phyloP scores from a whole-genome alignment of 2,113 vertebrate species.

The Spermophilus dauricus region DNA sequence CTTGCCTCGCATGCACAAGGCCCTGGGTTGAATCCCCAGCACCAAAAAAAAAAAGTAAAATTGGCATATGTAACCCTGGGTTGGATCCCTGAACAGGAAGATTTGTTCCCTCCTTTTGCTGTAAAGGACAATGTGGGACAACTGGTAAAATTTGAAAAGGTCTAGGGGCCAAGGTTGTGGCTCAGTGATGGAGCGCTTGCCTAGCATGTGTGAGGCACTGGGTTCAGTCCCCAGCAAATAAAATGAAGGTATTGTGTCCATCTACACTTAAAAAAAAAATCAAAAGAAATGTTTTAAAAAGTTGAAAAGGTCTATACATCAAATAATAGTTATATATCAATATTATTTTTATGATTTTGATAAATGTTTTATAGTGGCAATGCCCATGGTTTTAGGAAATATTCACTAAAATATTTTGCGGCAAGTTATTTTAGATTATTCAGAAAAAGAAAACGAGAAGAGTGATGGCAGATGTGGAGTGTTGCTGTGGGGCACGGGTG shows the following conservation, averaged over 20 bases:
- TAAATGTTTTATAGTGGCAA: not conserved
- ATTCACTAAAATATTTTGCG: not conserved
- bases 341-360: not conserved
- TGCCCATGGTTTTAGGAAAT: slow-evolving; percentile 4
- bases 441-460: not conserved
- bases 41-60: no score
- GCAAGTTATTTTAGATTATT: not conserved
- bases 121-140: not conserved
- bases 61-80: no score
- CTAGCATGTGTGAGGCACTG: no score
- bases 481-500: not conserved
- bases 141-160: not conserved
- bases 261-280: no score
- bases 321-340: not conserved
- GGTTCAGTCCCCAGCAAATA: no score
- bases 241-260: no score
- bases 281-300: not conserved
- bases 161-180: not conserved
- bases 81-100: not conserved
- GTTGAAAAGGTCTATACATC: not conserved
- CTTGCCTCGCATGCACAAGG: no score
- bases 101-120: not conserved
- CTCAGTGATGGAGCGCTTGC: no score
- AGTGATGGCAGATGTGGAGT: not conserved
- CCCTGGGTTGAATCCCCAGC: no score